These are phyloP conservation scores for Diglossa brunneiventris DNA, from an alignment of 2,113 vertebrate genomes.

Conservation along the genomic window DNA sequence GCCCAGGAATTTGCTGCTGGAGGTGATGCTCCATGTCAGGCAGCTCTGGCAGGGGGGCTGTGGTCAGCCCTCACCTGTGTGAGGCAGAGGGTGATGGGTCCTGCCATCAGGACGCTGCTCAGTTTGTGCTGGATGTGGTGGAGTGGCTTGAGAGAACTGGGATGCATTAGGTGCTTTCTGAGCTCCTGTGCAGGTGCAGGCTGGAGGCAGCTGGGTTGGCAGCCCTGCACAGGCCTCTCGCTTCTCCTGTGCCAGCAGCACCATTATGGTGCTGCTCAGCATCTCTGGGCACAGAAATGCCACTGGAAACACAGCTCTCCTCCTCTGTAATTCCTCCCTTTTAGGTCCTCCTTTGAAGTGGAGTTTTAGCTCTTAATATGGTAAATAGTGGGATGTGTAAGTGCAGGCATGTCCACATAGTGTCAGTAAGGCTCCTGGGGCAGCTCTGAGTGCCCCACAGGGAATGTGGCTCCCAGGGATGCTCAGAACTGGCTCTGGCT, in stretches of 20 bases:
- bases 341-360: neutral
- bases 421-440: neutral
- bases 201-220: neutral
- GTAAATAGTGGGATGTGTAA: neutral
- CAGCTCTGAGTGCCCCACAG: neutral
- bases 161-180: neutral
- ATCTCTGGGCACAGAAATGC: neutral
- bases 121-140: neutral
- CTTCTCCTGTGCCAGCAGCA: neutral
- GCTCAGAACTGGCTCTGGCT: neutral
- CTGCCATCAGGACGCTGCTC: neutral
- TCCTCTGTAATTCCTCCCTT: neutral
- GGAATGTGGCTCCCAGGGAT: neutral
- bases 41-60: neutral
- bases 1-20: neutral
- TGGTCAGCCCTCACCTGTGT: fast-evolving
- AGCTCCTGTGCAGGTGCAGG: neutral
- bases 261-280: neutral
- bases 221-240: neutral
- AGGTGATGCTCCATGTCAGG: neutral
- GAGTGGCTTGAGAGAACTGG: neutral
- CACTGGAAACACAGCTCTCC: neutral
- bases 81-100: neutral
- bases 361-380: neutral
- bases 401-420: neutral